Evolutionary conservation across 2,113 vertebrate species (phyloP), one percentile per base, ranked within the genome.

Genomic region (Pongo pygmaeus): DNA sequence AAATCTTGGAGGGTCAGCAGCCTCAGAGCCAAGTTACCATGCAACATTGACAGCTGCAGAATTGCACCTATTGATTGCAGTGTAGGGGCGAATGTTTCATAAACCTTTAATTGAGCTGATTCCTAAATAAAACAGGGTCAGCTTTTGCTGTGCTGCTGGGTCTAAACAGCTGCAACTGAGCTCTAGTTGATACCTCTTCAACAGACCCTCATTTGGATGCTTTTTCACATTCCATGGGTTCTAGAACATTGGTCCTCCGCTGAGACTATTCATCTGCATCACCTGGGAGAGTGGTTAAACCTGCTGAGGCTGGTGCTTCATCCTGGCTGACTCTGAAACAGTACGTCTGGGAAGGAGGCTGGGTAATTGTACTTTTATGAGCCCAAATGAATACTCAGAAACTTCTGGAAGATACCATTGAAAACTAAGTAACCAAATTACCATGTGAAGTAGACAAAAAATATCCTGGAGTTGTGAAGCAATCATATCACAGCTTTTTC

Each of bases 51-150:
- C 17, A 83, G 96, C 96, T 97, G 96, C 77, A 94, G 95, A 93
- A 93, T 91, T 94, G 79, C 81, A 94, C 48, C 95, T 96, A 96
- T 98, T 96, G 97, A 98, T 98, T 46, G 40, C 18, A 64, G 80
- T 84, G 69, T 88, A 94, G 96, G 94, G 97, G 93, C 77, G 46
- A 83, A 70, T 25, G 84, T 98, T 98, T 98, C 87, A 97, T 97
- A 97, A 98, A 95, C 96, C 75, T 98, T 97, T 98, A 98, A 97
- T 94, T 97, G 97, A 94, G 80, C 70, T 1, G 27, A 87, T 98
- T 97, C 72, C 95, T 97, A 97, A 98, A 75, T 10, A 97, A 84
- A 97, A 96, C 40, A 72, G 75, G 95, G 98, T 98, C 93, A 97
- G 74, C 94, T 50, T 50, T 25, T 78, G 61, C 96, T 89, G 88